A percentile compares a stretch with the other conserved stretches of the same genome.
These are phyloP conservation scores for Irena cyanogastra DNA, from an alignment of 2,113 vertebrate genomes.

Conservation along the genomic window DNA sequence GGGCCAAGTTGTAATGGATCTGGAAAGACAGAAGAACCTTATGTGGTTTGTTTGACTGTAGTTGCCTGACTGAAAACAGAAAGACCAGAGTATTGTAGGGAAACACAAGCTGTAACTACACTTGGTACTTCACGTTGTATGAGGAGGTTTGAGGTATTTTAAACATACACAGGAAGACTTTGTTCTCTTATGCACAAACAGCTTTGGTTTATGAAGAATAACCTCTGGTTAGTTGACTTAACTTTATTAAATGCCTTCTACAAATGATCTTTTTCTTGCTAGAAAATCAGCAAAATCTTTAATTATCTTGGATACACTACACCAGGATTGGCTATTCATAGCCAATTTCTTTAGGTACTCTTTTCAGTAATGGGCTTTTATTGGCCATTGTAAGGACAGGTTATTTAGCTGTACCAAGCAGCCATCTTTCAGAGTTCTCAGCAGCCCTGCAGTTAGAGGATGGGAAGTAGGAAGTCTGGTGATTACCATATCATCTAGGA, in stretches of 20 bases:
- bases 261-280: neutral
- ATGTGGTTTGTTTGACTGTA: neutral
- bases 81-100: neutral
- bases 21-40: constrained; percentile 33
- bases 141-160: neutral
- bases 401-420: neutral
- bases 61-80: neutral
- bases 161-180: neutral
- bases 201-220: neutral
- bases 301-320: neutral
- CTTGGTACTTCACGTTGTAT: neutral
- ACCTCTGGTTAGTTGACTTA: neutral
- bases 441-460: neutral
- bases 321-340: neutral
- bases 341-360: neutral
- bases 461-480: neutral
- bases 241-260: neutral
- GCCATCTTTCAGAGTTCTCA: neutral
- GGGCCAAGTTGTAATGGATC: constrained; percentile 84
- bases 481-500: constrained; percentile 84
- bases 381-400: neutral
- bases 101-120: neutral
- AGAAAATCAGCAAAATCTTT: neutral
- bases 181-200: neutral
- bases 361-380: neutral